Evolutionary conservation across 2,797 vertebrate species (phyloP).

Genomic region (Buceros bicornis): DNA sequence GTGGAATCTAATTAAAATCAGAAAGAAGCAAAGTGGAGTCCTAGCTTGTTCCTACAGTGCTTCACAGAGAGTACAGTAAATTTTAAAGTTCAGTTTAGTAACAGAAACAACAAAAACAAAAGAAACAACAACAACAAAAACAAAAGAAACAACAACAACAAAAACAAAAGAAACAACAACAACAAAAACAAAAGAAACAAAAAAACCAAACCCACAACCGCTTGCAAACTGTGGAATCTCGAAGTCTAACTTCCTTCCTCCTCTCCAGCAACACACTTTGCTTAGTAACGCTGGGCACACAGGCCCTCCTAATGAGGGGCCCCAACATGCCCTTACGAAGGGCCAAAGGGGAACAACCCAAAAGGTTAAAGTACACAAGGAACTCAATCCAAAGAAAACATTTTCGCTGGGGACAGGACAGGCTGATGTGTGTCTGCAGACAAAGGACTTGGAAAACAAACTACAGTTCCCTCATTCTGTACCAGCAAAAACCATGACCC

Average conservation of each 20-base stretch:
- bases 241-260: neutral
- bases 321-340: neutral
- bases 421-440: neutral
- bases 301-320: neutral
- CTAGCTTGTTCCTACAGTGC: neutral
- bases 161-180: neutral
- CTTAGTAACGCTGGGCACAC: too few relatives aligned
- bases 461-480: neutral
- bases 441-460: neutral
- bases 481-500: neutral
- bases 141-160: neutral
- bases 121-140: neutral
- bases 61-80: neutral
- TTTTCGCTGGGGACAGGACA: neutral
- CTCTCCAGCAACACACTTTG: neutral
- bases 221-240: neutral
- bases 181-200: neutral
- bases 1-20: neutral
- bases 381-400: neutral
- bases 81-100: neutral
- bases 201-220: fast-evolving
- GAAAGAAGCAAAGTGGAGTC: neutral
- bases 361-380: neutral
- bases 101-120: neutral
- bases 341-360: neutral